Conservation (phyloP, 2,797 vertebrate genomes). For the Simalia tracyae region DNA sequence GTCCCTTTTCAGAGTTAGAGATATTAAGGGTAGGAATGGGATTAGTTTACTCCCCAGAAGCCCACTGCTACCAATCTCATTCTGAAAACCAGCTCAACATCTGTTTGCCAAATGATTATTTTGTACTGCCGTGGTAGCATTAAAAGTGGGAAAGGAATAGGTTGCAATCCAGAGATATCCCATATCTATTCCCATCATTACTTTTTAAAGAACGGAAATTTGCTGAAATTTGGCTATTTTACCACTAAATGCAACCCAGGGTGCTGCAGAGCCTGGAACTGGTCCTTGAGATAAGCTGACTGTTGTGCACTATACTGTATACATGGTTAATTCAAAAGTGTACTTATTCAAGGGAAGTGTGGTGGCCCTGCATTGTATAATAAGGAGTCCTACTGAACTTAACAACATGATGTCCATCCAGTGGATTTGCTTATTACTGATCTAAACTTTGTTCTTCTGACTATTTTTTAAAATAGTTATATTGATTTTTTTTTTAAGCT, state of each 20-base stretch:
- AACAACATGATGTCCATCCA: neutral
- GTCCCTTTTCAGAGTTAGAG: neutral
- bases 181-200: neutral
- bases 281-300: neutral
- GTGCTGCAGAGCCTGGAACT: neutral
- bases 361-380: neutral
- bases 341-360: neutral
- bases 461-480: neutral
- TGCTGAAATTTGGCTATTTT: neutral
- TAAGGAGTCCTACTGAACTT: neutral
- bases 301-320: neutral
- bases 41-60: neutral
- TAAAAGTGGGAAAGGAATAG: neutral
- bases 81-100: neutral
- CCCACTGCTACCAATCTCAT: neutral
- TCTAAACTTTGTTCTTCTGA: neutral
- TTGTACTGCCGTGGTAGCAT: neutral
- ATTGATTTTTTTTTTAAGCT: neutral
- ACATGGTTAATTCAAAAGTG: neutral
- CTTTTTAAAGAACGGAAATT: neutral
- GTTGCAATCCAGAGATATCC: neutral
- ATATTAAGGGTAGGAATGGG: neutral
- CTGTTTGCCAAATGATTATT: neutral
- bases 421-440: neutral
- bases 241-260: neutral